phyloP scores from a whole-genome alignment of 2,797 vertebrate genomes.

The Catamblyrhynchus diadema region DNA sequence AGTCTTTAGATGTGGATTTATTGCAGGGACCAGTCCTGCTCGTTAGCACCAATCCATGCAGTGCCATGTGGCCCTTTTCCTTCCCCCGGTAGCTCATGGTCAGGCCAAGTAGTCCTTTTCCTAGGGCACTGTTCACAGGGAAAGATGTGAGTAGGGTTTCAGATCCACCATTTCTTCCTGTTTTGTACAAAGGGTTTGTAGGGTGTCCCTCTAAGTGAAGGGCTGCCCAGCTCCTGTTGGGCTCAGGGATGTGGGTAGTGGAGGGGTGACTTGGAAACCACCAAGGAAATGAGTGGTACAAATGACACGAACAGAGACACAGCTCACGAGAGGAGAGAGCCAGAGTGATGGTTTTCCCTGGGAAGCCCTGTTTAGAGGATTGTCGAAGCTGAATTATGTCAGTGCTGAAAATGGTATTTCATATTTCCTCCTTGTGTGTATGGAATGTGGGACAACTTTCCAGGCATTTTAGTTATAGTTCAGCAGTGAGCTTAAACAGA shows the following conservation, averaged over 20 bases:
- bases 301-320: not conserved
- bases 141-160: not conserved
- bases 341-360: not conserved
- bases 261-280: not conserved
- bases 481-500: conserved; percentile 25
- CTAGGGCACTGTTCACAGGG: not conserved
- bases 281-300: not conserved
- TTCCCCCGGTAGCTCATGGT: not conserved
- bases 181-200: not conserved
- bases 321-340: not conserved
- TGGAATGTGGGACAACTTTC: conserved; percentile 27
- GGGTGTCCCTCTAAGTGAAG: not conserved
- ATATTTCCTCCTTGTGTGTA: conserved; percentile 46
- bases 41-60: not conserved
- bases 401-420: conserved; percentile 70
- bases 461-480: conserved; percentile 31
- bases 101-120: not conserved
- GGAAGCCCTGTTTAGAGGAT: not conserved
- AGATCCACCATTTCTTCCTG: not conserved
- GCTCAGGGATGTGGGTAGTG: not conserved
- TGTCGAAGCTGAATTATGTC: not conserved
- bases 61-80: not conserved
- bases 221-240: not conserved
- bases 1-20: not conserved
- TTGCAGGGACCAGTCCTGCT: not conserved